Percentiles rank a stretch among this genome's conserved stretches.
Evolutionary conservation across 2,797 vertebrate species (phyloP).

Genomic region (Sandelia bainsii): DNA sequence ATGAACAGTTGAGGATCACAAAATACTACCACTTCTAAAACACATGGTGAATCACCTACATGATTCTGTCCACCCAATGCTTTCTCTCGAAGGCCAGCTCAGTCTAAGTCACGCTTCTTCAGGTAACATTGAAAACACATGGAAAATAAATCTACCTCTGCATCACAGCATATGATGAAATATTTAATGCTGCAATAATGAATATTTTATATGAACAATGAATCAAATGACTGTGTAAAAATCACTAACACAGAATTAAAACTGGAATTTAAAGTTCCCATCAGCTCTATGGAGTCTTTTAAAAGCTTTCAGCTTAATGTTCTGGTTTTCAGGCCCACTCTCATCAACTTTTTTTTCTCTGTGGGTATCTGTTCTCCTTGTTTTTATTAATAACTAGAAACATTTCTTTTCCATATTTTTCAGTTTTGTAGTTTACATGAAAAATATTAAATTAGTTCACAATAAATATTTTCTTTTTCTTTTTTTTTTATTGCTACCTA

Average conservation of each 20-base stretch:
- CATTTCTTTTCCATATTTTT: too few relatives aligned
- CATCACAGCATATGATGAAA: neutral
- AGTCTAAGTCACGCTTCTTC: conserved; percentile 52
- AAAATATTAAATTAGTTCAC: too few relatives aligned
- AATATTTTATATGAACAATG: neutral
- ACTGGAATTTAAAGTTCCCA: too few relatives aligned
- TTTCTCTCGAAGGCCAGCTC: conserved; percentile 46
- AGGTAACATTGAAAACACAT: conserved; percentile 45
- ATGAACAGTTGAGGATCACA: conserved; percentile 52
- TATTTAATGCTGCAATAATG: neutral
- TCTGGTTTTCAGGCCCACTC: too few relatives aligned
- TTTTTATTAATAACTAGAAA: too few relatives aligned
- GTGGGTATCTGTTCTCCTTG: too few relatives aligned
- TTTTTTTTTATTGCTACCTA: too few relatives aligned
- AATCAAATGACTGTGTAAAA: neutral
- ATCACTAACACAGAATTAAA: neutral
- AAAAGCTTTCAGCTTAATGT: neutral
- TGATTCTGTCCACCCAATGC: conserved; percentile 37
- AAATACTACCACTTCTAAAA: conserved; percentile 22
- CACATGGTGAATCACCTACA: conserved; percentile 58
- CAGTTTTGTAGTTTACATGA: too few relatives aligned
- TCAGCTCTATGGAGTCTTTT: neutral
- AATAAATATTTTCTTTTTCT: too few relatives aligned
- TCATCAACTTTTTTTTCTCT: too few relatives aligned
- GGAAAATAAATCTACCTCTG: conserved; percentile 5